Conservation (phyloP, 2,888 invertebrate species). For the Harpalus rubripes region DNA sequence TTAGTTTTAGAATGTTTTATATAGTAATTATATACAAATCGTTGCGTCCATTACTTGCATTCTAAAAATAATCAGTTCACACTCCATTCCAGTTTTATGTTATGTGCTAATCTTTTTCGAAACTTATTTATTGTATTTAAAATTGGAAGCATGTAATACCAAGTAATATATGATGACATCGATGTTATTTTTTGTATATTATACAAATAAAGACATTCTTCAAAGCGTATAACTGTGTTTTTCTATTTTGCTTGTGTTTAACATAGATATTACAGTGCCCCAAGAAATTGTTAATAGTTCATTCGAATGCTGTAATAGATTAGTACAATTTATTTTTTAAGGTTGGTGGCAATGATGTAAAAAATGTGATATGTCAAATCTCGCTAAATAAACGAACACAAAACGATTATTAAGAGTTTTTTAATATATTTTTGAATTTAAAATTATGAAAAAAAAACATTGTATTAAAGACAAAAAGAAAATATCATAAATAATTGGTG, state of each 20-base stretch:
- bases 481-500: no score
- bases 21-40: conserved; percentile 50
- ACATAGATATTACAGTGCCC: not conserved
- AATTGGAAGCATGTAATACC: conserved; percentile 26
- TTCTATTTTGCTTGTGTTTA: not conserved
- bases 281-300: not conserved
- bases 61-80: conserved; percentile 47
- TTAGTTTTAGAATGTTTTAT: conserved; percentile 59
- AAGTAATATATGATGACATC: conserved; percentile 7
- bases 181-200: conserved; percentile 50
- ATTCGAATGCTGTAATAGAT: no score
- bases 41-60: conserved; percentile 35
- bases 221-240: not conserved
- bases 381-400: no score
- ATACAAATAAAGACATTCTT: conserved; percentile 47
- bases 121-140: conserved; percentile 40
- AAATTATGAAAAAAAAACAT: no score
- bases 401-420: no score
- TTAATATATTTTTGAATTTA: no score
- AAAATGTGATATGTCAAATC: no score
- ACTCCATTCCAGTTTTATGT: conserved; percentile 17
- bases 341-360: no score
- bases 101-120: conserved; percentile 18
- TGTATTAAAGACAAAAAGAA: no score
- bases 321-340: no score